Evolutionary conservation across 1,140 invertebrate species (phyloP).

Genomic region (Helicoverpa armigera): DNA sequence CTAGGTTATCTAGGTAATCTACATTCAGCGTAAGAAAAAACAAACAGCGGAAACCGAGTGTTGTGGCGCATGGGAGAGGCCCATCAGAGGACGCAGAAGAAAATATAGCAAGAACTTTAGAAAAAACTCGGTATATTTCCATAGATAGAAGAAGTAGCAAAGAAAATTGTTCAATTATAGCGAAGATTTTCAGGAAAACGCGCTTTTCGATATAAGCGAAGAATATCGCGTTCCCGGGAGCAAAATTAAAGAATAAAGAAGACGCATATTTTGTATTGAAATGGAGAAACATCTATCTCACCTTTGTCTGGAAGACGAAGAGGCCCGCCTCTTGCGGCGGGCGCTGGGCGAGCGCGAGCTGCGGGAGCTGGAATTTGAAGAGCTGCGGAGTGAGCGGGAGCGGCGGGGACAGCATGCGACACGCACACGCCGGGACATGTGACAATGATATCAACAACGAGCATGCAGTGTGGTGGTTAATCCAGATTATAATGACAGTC

Average conservation of each 20-base stretch:
- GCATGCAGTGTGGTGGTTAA: constrained; percentile 73
- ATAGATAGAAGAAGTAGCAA: not conserved
- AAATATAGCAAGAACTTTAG: constrained; percentile 8
- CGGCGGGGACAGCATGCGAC: constrained; percentile 50
- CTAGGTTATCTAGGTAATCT: not conserved
- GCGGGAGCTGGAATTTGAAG: constrained; percentile 87
- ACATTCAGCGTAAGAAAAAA: not conserved
- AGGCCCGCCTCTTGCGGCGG: constrained; percentile 76
- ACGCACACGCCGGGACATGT: constrained; percentile 55
- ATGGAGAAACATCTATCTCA: constrained; percentile 57
- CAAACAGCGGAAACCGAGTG: not conserved
- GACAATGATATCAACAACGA: constrained; percentile 51
- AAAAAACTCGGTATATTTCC: constrained; percentile 26
- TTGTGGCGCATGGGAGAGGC: constrained; percentile 14
- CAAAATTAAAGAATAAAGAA: constrained; percentile 9
- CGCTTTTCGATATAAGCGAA: constrained; percentile 17
- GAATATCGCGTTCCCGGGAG: constrained; percentile 1
- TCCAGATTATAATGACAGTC: constrained; percentile 62
- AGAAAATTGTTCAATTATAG: not conserved
- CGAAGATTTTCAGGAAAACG: constrained; percentile 1
- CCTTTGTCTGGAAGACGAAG: constrained; percentile 82
- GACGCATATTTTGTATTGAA: not conserved
- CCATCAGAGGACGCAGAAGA: not conserved
- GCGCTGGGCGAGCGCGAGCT: constrained; percentile 79
- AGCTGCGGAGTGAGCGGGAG: constrained; percentile 80